Conservation (phyloP, 2,888 invertebrate genomes). For the Epinotia bilunana region DNA sequence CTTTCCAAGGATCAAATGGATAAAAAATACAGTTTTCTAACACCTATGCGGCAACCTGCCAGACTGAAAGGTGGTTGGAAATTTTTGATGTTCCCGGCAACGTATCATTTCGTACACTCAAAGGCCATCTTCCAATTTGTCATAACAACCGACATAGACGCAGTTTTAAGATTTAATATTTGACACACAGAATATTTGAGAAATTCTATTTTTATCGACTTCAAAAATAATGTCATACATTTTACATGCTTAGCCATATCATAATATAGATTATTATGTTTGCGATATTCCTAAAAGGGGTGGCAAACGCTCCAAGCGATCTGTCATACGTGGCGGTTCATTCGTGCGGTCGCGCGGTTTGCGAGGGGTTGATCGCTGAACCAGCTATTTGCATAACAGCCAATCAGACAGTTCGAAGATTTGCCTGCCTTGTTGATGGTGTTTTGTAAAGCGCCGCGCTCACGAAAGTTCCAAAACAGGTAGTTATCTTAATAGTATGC, state of each 20-base stretch:
- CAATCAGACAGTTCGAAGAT: constrained; percentile 55
- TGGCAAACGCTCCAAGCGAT: neutral
- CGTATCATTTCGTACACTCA: too few species aligned
- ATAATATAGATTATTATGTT: neutral
- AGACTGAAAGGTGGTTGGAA: too few species aligned
- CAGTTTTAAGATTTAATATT: too few species aligned
- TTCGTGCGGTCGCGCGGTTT: constrained; percentile 32
- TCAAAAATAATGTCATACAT: neutral
- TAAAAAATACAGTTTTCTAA: too few species aligned
- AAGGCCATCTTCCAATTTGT: too few species aligned
- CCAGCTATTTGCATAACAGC: constrained; percentile 58
- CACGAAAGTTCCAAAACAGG: constrained; percentile 27
- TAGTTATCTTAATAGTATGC: too few species aligned
- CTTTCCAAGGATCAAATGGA: too few species aligned
- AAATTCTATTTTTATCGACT: neutral
- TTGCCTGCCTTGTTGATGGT: constrained; percentile 50
- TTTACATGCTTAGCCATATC: neutral
- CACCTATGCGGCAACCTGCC: too few species aligned
- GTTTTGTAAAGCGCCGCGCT: constrained; percentile 49
- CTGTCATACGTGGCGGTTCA: constrained; percentile 4
- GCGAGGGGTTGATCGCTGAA: constrained; percentile 40
- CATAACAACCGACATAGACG: too few species aligned
- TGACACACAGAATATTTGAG: too few species aligned
- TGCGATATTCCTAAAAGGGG: neutral
- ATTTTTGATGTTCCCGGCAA: too few species aligned